Evolutionary conservation across 1,140 invertebrate genomes (phyloP), one percentile per base, ranked within the genome.

Genomic region (Adelges cooleyi): DNA sequence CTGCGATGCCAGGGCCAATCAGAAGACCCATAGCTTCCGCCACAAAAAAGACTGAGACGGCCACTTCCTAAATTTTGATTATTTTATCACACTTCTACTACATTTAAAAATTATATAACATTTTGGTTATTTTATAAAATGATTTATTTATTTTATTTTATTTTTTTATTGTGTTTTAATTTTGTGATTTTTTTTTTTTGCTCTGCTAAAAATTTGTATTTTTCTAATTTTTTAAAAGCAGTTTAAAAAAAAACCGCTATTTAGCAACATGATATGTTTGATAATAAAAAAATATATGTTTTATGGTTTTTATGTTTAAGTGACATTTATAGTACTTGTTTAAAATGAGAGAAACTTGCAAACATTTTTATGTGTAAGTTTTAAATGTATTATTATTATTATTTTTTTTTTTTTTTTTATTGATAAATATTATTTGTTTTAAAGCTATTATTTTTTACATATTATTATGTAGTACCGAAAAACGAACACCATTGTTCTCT

Each of bases 31-130:
- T 29, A 48, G 56, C 42, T 48, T 23, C 40, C n/a, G 42, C 22
- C 40, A 17, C 42, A 48, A 62, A 62, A 62, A 62, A 62, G 56
- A 62, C 56, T 62, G 56, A 62, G 56, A 48, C 56, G 56, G 56
- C 56, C 56, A 29, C 56, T 62, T 62, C 42, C 42, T 62, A 62
- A n/a, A 48, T 62, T 62, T 62, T 17, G 46, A 15, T 25, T 20
- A 20, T 20, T 36, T 23, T 44, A 22, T 62, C 25, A 42, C 22
- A 46, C 15, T 20, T 6, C 23, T 18, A 46, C n/a, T 15, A 8
- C 11, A 42, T n/a, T 9, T 11, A 33, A 46, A 59, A 48, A 20
- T 46, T 33, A n/a, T 18, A 62, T 48, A 62, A 62, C 42, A 46
- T 33, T 36, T 38, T 46, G 15, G 56, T 46, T 62, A 48, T 62